These are phyloP conservation scores for Hyppa rectilinea DNA, from an alignment of 2,888 invertebrate species.

Conservation along the genomic window DNA sequence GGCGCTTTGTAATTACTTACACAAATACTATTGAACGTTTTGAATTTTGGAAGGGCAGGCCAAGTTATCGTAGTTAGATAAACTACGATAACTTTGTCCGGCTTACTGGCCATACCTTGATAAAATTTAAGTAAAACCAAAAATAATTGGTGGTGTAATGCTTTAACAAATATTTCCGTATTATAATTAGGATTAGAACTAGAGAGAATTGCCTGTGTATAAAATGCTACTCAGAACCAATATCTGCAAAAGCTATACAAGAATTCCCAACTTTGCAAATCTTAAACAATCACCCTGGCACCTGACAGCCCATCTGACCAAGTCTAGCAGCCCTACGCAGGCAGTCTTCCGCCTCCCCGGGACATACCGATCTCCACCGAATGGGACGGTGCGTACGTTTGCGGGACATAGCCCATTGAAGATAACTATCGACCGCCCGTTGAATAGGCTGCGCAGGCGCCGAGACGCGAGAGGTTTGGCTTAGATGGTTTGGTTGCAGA, in stretches of 20 bases:
- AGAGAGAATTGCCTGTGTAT: background rate
- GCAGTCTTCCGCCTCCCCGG: slow-evolving; percentile 67
- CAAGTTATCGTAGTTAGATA: no score
- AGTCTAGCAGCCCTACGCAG: slow-evolving; percentile 53
- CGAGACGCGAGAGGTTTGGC: slow-evolving; percentile 57
- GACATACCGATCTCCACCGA: slow-evolving; percentile 82
- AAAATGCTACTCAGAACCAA: background rate
- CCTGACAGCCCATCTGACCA: slow-evolving; percentile 21
- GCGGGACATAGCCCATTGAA: slow-evolving; percentile 81
- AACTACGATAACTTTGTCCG: no score
- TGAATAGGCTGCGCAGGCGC: slow-evolving; percentile 69
- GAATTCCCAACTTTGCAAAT: background rate
- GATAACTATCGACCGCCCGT: slow-evolving; percentile 79
- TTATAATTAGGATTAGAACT: background rate
- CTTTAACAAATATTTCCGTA: background rate
- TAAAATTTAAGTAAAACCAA: background rate
- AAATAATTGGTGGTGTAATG: background rate
- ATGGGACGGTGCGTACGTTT: slow-evolving; percentile 75
- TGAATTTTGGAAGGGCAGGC: no score
- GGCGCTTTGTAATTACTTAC: no score
- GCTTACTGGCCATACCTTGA: background rate
- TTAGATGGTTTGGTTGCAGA: slow-evolving; percentile 8
- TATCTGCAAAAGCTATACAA: background rate
- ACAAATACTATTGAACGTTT: no score
- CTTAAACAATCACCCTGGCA: slow-evolving; percentile 15